phyloP scores from a whole-genome alignment of 2,113 vertebrate genomes.

The Protobothrops mucrosquamatus region DNA sequence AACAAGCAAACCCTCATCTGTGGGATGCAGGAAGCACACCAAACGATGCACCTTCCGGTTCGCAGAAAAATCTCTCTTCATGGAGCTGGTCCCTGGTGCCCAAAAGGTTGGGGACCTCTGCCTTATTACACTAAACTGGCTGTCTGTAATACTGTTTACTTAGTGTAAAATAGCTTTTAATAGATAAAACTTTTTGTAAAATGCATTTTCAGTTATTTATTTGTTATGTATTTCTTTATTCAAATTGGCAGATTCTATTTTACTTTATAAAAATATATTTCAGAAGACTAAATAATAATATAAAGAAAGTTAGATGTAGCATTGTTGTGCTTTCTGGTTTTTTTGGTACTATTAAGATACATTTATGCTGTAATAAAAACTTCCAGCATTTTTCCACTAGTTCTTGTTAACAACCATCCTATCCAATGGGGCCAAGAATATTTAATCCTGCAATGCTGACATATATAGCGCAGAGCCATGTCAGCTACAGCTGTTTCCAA shows the following conservation, averaged over 20 bases:
- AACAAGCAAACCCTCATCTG: too few relatives aligned
- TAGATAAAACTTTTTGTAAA: neutral
- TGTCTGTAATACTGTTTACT: neutral
- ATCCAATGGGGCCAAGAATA: slow-evolving; percentile 65
- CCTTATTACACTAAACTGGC: neutral
- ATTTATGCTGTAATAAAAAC: slow-evolving; percentile 24
- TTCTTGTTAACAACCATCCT: slow-evolving; percentile 56
- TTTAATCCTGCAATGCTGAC: slow-evolving; percentile 74
- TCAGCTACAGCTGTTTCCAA: slow-evolving; percentile 81
- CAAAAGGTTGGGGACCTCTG: too few relatives aligned
- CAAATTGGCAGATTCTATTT: neutral
- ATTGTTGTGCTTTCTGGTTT: slow-evolving; percentile 53
- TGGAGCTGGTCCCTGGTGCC: too few relatives aligned
- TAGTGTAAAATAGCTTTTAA: neutral
- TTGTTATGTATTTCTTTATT: neutral
- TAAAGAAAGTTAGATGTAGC: slow-evolving; percentile 25
- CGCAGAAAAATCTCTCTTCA: too few relatives aligned
- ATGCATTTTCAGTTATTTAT: neutral
- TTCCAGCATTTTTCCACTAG: slow-evolving; percentile 39
- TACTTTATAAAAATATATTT: neutral
- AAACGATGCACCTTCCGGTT: too few relatives aligned
- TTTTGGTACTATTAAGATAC: slow-evolving; percentile 45
- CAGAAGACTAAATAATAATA: slow-evolving; percentile 24
- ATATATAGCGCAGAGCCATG: slow-evolving; percentile 65
- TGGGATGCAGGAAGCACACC: too few relatives aligned